These are phyloP conservation scores for Perognathus longimembris DNA, from an alignment of 2,113 vertebrate species.

Conservation along the genomic window DNA sequence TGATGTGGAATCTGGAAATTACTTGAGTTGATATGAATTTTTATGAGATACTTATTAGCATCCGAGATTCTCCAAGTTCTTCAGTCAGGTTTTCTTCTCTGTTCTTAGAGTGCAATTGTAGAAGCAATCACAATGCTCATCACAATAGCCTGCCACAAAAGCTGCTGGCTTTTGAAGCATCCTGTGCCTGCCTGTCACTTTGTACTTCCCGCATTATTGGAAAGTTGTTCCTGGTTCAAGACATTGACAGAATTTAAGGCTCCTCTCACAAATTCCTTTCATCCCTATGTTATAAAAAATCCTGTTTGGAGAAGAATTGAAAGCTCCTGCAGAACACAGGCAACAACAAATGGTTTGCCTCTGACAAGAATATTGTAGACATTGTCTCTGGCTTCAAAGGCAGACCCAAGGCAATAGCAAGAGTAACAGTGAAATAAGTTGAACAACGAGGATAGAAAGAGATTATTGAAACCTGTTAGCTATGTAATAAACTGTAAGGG, in stretches of 20 bases:
- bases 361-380: conserved; percentile 25
- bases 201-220: conserved; percentile 29
- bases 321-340: conserved; percentile 32
- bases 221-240: conserved; percentile 52
- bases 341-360: conserved; percentile 51
- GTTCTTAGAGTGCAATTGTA: neutral
- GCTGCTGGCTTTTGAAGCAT: neutral
- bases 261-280: conserved; percentile 3
- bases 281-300: conserved; percentile 34
- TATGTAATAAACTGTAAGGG: neutral
- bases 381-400: neutral
- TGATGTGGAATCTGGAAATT: conserved; percentile 30
- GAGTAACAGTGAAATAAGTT: neutral
- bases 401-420: neutral
- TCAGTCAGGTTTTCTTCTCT: conserved; percentile 35
- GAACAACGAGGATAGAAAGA: neutral
- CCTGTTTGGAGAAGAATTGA: conserved; percentile 43
- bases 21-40: conserved; percentile 1
- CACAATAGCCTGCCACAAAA: conserved; percentile 24
- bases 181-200: neutral
- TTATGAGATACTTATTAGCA: conserved; percentile 47
- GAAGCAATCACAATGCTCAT: neutral
- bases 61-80: conserved; percentile 58
- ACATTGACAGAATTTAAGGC: conserved; percentile 41
- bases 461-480: neutral